Evolutionary conservation across 2,113 vertebrate species (phyloP), one percentile per base, ranked within the genome.

Genomic region (Sminthopsis crassicaudata): DNA sequence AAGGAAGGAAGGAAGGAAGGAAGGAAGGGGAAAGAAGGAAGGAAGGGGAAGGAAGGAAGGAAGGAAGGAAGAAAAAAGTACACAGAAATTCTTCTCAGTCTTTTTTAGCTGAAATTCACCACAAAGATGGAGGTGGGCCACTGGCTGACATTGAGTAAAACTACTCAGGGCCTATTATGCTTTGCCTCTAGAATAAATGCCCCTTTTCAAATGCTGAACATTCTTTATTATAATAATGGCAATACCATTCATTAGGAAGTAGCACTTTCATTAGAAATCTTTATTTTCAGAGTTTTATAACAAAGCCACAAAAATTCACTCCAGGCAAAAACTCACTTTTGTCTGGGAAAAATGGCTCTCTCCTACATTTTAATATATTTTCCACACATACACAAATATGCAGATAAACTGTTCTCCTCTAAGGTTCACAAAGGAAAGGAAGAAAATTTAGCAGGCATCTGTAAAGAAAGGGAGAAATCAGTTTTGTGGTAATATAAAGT

Each of bases 341-440:
- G 96, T 97, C 97, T 97, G 97, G 95, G 96, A 97, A 94, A 96
- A 97, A 95, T 97, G 96, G 96, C 95, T 97, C 97, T 95, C 97
- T 97, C 97, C 97, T 97, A 97, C 97, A 97, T 97, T 97, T 97
- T 96, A 84, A 98, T 97, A 96, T 96, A 97, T 97, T 98, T 98
- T 98, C 98, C 98, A 97, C 94, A 96, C 93, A 96, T 95, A 97
- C 97, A 97, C 95, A 97, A 97, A 96, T 52, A 96, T 93, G 95
- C 96, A 97, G 97, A 97, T 96, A 97, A 97, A 95, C 95, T 96
- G 52, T 96, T 97, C 97, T 92, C 91, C 95, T 93, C 92, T 95
- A 93, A 95, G 94, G 67, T 42, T 76, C 60, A 92, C 55, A 53
- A 89, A 90, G 26, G 1, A 25, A 30, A 19, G 46, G 92, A 89